Base-by-base conservation (phyloP, 2,888 invertebrate genomes). In the Drosophila leonis region DNA sequence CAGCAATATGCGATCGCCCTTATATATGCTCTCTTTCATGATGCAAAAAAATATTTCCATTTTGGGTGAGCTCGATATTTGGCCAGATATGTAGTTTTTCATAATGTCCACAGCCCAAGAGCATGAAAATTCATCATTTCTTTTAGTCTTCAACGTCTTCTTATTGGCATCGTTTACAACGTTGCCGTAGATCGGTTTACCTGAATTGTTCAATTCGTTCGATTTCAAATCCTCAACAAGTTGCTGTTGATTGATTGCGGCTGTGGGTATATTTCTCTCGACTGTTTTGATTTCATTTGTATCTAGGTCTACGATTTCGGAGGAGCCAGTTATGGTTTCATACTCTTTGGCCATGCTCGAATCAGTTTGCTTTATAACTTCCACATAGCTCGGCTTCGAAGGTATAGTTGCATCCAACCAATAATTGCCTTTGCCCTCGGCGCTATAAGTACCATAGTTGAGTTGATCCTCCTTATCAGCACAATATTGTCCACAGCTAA, bases 41-140 rank as follows among this genome's bases (percentile, higher is more conserved):
- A 99, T 96, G 81, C 97, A 96, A 93, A 99, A 97, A 88, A 99
- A 96, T 49, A 99, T 95, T 84, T 97, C 96, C 96, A 99, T 97
- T 94, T 99, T 99, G 2, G 97, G 97, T 4, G 98, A 98, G 90
- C 98, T 98, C 90, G 98, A 97, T 77, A 98, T 95, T 44, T 96
- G 94, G n/a, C 98, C 98, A 1, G 98, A 96, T 71, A 96, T 94
- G 92, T 99, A 99, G 81, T 95, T 96, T 93, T 97, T 97, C 91
- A 97, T 94, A 55, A 97, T 93, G 83, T 97, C 97, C 13, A 96
- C 93, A 12, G 97, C 97, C 98, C 98, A 98, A 90, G 98, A 97
- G 86, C 97, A 97, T 0, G 97, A 97, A 92, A 97, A 96, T 79
- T 96, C 97, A 87, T 96, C 96, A 80, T 96, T 97, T 18, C 64